Evolutionary conservation across 1,140 invertebrate species (phyloP), one percentile per base, ranked within the genome.

Genomic region (Papilio polytes): DNA sequence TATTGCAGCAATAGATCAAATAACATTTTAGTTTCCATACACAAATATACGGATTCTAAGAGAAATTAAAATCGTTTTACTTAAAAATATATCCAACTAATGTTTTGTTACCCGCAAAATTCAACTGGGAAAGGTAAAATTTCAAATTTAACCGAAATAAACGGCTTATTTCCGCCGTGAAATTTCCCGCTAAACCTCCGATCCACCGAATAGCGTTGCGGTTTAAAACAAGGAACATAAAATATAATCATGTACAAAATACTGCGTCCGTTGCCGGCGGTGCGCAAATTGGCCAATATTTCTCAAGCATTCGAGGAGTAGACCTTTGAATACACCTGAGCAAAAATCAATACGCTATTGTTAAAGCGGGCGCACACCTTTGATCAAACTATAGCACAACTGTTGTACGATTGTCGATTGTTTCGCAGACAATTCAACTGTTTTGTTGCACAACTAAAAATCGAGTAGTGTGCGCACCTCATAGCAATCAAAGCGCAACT

Each of bases 221-320:
- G 74, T 76, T 48, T 76, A 76, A 76, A 76, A 46, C 74, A 76
- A 76, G 74, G 41, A 76, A 51, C 74, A 76, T 76, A 76, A 76
- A 76, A 76, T 76, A 76, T 76, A 76, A 76, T 78, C 77, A 78
- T 26, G 56, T 78, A 78, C 56, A 78, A 78, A 63, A 63, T 78
- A 78, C 77, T 46, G 77, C 77, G 59, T 66, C 77, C 53, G 77
- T 36, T 20, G 41, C 77, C 53, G 77, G 31, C 31, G 56, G 15
- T 41, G 56, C 59, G 77, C 77, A 78, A 78, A 78, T 78, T 78
- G 77, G 59, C 56, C 77, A 63, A 78, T 78, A 78, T 78, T 78
- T 78, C 77, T 78, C 31, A 78, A 78, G 77, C 76, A 36, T 78
- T 66, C 59, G 36, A 22, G 77, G 48, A 66, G 31, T 46, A 66